Evolutionary conservation across 2,888 invertebrate genomes (phyloP).

Genomic region (Rhagonycha fulva): DNA sequence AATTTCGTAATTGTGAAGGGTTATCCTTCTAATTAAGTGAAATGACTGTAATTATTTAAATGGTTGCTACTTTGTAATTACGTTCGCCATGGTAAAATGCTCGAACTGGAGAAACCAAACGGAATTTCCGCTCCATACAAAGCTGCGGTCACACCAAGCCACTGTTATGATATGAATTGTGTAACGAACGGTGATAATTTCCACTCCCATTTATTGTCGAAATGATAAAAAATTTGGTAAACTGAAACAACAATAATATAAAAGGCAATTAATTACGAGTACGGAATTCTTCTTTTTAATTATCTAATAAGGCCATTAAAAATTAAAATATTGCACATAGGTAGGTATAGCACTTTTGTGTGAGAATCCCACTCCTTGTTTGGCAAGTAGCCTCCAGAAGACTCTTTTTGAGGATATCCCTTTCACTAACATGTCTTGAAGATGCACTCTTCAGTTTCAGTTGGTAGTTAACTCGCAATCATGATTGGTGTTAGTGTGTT

Average conservation of each 20-base stretch:
- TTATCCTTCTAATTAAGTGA: background rate
- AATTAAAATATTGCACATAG: background rate
- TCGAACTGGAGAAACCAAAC: background rate
- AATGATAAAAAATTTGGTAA: background rate
- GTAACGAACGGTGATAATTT: background rate
- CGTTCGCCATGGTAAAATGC: background rate
- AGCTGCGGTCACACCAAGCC: background rate
- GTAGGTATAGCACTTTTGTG: background rate
- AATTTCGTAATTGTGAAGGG: background rate
- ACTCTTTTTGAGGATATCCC: slow-evolving; percentile 36
- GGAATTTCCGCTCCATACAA: background rate
- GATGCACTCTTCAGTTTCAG: slow-evolving; percentile 44
- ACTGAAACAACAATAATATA: background rate
- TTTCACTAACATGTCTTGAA: slow-evolving; percentile 50
- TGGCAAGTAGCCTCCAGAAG: slow-evolving; percentile 17
- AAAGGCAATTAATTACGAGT: background rate
- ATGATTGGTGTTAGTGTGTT: slow-evolving; percentile 53
- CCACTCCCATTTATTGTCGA: background rate
- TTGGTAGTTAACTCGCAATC: slow-evolving; percentile 48
- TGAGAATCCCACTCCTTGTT: background rate
- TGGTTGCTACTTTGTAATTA: background rate
- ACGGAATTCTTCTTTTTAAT: background rate
- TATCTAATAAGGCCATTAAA: background rate
- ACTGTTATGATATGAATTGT: background rate
- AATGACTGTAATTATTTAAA: background rate